phyloP scores from a whole-genome alignment of 1,140 invertebrate genomes.

The Heliconius nattereri region DNA sequence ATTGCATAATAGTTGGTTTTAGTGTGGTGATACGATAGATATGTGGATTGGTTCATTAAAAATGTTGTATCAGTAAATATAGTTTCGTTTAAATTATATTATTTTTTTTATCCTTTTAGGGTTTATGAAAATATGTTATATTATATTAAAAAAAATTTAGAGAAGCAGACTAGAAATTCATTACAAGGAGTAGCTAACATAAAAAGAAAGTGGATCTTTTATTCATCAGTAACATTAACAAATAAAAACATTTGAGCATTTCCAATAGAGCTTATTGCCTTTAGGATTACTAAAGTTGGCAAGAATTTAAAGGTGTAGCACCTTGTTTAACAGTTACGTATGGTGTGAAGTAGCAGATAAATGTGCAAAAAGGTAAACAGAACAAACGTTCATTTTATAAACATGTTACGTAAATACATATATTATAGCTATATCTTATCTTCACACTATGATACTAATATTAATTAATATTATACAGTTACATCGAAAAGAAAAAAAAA shows the following conservation, averaged over 20 bases:
- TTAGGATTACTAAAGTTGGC: neutral
- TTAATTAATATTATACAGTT: too few relatives aligned
- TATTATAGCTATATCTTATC: neutral
- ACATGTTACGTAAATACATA: neutral
- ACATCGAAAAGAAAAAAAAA: too few relatives aligned
- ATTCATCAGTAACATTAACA: too few relatives aligned
- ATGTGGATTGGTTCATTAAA: neutral
- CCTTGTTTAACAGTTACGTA: neutral
- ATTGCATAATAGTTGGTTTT: neutral
- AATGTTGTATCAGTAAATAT: neutral
- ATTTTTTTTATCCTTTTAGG: neutral
- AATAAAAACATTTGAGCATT: too few relatives aligned
- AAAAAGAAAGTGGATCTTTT: too few relatives aligned
- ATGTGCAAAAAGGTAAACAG: constrained; percentile 1
- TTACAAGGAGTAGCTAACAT: too few relatives aligned
- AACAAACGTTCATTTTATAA: neutral
- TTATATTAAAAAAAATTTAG: too few relatives aligned
- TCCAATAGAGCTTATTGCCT: neutral
- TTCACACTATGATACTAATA: neutral
- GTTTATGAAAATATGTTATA: too few relatives aligned
- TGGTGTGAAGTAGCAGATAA: neutral
- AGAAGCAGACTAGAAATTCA: too few relatives aligned
- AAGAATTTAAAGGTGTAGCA: neutral
- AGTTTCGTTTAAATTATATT: too few relatives aligned
- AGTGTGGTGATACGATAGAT: neutral